Evolutionary conservation across 64 coral and sea anemone genomes (phyloP).

Genomic region (Hydrozoanthus tunicans): DNA sequence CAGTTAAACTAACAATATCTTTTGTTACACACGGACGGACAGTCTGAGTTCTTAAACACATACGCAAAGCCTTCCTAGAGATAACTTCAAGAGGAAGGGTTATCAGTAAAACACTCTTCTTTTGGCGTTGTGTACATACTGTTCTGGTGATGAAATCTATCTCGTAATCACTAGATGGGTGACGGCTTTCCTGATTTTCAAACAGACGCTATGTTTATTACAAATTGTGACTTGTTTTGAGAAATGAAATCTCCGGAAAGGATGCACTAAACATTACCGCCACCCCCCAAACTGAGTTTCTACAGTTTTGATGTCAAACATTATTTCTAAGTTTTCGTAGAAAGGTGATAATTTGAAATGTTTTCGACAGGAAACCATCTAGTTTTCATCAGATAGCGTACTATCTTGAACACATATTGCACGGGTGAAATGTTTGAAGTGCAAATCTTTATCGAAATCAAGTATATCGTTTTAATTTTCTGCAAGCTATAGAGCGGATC

Average conservation of each 20-base stretch:
- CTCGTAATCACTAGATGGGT: slow-evolving; percentile 84
- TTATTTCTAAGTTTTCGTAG: slow-evolving; percentile 21
- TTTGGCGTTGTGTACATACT: slow-evolving; percentile 81
- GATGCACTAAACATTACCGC: slow-evolving; percentile 52
- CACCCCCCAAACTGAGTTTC: slow-evolving; percentile 67
- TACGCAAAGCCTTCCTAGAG: slow-evolving; percentile 81
- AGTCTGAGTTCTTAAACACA: slow-evolving; percentile 86
- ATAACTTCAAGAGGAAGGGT: slow-evolving; percentile 90
- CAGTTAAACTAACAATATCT: slow-evolving; percentile 73
- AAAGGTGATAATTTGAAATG: slow-evolving; percentile 89
- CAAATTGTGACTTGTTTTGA: slow-evolving; percentile 76
- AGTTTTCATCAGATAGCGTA: slow-evolving; percentile 86
- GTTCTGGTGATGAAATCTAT: slow-evolving; percentile 89
- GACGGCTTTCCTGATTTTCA: slow-evolving; percentile 79
- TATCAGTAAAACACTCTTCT: slow-evolving; percentile 88
- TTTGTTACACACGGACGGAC: slow-evolving; percentile 66
- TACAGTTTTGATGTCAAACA: slow-evolving; percentile 60
- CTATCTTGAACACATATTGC: slow-evolving; percentile 89
- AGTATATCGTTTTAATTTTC: slow-evolving; percentile 58
- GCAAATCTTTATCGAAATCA: slow-evolving; percentile 73
- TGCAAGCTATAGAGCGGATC: slow-evolving; percentile 55
- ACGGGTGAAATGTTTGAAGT: slow-evolving; percentile 64
- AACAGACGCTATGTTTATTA: slow-evolving; percentile 92
- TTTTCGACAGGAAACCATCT: slow-evolving; percentile 88
- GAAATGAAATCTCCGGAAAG: slow-evolving; percentile 59